Base-by-base conservation (phyloP, 2,888 invertebrate genomes). In the Sesia apiformis region DNA sequence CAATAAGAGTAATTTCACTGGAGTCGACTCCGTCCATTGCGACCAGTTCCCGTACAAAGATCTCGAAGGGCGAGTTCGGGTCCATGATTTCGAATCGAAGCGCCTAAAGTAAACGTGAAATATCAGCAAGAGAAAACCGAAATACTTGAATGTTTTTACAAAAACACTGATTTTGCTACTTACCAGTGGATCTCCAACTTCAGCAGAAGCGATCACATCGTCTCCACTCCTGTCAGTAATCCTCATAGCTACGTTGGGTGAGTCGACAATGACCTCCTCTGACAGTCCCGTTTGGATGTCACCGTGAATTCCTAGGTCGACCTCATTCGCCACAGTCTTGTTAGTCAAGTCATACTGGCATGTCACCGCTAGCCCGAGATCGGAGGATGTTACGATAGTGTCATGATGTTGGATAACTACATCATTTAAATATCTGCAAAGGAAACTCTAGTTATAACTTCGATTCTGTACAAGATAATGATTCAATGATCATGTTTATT, bases 331-430 rank as follows among this genome's bases (percentile, higher is more conserved):
- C 49, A 98, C 97, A 54, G 96, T 97, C 90, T 97, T 97, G 83
- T 97, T 97, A 66, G 96, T 96, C 67, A 97, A 90, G 79, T 97
- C 97, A 83, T 97, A 97, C 77, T 97, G 97, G 81, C 97, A 98
- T 63, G 97, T 96, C 58, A 98, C 96, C 52, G 97, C 96, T 55
- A 97, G 91, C 46, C 97, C 97, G 70, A 98, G 92, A 91, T 98
- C 97, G 53, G 97, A 96, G 60, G 96, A 96, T 62, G 97, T 98
- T 61, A 98, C 97, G 70, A 98, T 97, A 73, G 96, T 96, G 77
- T 97, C 97, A 88, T 98, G 97, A 86, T 97, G 97, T 78, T 98
- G 97, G 70, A 98, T 97, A 56, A 97, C 95, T 60, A 97, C 96
- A 83, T 97, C 97, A 81, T 97, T 97, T 73, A 96, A 92, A 77